Conservation (phyloP, 64 coral and sea anemone genomes). For the Montipora efflorescens region DNA sequence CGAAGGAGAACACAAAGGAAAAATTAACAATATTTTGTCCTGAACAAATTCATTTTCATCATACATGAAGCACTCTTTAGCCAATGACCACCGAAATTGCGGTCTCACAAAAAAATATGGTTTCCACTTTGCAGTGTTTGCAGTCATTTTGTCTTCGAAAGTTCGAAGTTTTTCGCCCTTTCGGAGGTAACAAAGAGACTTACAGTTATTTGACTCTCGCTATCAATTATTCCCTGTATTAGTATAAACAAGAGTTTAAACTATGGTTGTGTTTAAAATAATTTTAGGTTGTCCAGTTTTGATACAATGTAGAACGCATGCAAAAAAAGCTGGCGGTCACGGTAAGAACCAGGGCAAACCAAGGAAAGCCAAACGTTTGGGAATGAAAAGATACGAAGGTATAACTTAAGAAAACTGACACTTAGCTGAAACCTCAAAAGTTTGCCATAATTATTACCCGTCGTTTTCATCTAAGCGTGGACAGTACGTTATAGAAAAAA, state of each 20-base stretch:
- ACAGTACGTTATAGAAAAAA: too few relatives aligned
- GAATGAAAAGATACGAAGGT: slow-evolving; percentile 95
- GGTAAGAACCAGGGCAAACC: slow-evolving; percentile 93
- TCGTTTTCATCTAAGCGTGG: too few relatives aligned
- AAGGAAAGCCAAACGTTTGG: slow-evolving; percentile 89
- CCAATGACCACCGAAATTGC: background rate
- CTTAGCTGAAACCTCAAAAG: background rate
- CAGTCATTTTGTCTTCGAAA: slow-evolving; percentile 13
- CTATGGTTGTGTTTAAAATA: background rate
- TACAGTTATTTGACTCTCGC: background rate
- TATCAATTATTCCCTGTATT: background rate
- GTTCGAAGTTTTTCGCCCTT: slow-evolving; percentile 18
- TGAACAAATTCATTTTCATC: too few relatives aligned
- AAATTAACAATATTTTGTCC: too few relatives aligned
- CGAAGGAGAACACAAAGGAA: background rate
- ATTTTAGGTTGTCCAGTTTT: slow-evolving; percentile 33
- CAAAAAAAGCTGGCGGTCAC: slow-evolving; percentile 93
- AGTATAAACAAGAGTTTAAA: background rate
- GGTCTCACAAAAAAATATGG: slow-evolving; percentile 2
- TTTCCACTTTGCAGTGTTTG: background rate
- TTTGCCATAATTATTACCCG: too few relatives aligned
- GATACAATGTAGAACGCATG: slow-evolving; percentile 52
- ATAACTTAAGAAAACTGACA: background rate
- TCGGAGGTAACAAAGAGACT: background rate
- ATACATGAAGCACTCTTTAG: too few relatives aligned